Base-by-base conservation (phyloP, 2,888 invertebrate species). In the Ligdia adustata region DNA sequence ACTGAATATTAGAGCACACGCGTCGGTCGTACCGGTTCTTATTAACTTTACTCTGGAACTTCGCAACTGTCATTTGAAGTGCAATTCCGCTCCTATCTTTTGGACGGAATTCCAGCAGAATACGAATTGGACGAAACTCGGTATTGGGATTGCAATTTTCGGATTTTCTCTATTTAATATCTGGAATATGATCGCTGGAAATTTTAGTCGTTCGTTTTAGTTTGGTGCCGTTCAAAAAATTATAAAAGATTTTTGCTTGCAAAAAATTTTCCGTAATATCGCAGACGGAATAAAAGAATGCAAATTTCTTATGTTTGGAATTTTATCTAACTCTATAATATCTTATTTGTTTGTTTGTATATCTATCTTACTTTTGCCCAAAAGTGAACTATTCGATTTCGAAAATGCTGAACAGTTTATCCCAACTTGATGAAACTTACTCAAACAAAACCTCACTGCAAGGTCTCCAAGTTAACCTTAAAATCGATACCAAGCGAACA, bases 401-500 rank as follows among this genome's bases (percentile, higher is more conserved):
- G 38, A 28, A 45, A 20, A 40, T 40, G 15, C 13, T 24, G 16
- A 47, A 40, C 26, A 32, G 32, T 24, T 43, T 34, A 34, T n/a
- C 27, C 12, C 20, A 42, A 43, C 38, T 43, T 34, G 15, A n/a
- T 13, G 18, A 34, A 49, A 49, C 42, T 49, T 46, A 43, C 40
- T 58, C 57, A 58, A 61, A 61, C 57, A 54, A 50, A 50, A 42
- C 44, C 46, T 49, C 53, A 49, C 48, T 48, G 37, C 20, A 48
- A 34, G 42, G 45, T 50, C n/a, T n/a, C 45, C 44, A 56, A 58
- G 53, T 53, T 47, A 59, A 59, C 61, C 60, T 69, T 68, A 61
- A 65, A 66, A 82, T 84, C 82, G 69, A 81, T 81, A 79, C 69
- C 65, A 76, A 75, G 76, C 71, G 64, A 66, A 57, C 73, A 75